phyloP scores from a whole-genome alignment of 2,113 vertebrate genomes.

The Stercorarius parasiticus region DNA sequence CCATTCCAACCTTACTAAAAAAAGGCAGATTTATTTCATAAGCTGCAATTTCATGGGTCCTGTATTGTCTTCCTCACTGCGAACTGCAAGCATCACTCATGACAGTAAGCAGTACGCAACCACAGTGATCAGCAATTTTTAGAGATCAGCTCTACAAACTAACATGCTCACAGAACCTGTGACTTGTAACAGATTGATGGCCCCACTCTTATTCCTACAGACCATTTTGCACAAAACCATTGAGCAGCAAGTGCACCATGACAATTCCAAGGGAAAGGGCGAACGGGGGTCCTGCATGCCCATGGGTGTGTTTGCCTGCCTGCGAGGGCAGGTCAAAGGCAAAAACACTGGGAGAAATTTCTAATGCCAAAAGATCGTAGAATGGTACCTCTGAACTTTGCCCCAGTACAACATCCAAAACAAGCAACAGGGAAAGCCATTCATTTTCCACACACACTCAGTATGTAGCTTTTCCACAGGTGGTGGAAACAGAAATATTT shows the following conservation, averaged over 20 bases:
- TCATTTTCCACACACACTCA: not conserved
- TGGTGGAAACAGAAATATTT: not conserved
- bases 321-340: not conserved
- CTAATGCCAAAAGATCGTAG: not conserved
- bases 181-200: not conserved
- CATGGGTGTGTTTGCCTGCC: not conserved
- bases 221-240: not conserved
- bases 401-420: not conserved
- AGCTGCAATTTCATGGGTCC: not conserved
- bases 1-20: not conserved
- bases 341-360: not conserved
- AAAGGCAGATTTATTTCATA: not conserved
- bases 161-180: not conserved
- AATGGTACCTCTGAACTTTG: not conserved
- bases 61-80: not conserved
- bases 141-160: not conserved
- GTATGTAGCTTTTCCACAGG: not conserved
- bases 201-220: not conserved
- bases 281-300: not conserved
- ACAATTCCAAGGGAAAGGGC: not conserved
- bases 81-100: not conserved
- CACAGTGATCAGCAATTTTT: not conserved
- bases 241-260: not conserved
- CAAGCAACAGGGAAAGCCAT: not conserved
- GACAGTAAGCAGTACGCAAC: accelerated